These are phyloP conservation scores for Liolophura sinensis DNA, from an alignment of 1,140 invertebrate genomes.

Conservation along the genomic window DNA sequence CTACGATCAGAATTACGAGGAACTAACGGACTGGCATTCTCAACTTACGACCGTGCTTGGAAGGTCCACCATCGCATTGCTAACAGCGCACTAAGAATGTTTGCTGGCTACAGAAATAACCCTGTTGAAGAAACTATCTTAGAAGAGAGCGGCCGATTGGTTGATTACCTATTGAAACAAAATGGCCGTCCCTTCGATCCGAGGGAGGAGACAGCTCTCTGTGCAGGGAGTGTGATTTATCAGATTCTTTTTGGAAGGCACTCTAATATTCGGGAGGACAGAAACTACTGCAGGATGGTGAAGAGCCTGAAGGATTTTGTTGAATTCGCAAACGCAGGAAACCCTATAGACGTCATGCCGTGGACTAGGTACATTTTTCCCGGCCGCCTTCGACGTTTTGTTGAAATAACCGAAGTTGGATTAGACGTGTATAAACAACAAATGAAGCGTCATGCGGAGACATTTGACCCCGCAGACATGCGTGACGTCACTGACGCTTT, in stretches of 20 bases:
- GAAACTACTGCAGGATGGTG: too few relatives aligned
- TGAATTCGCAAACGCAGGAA: slow-evolving; percentile 12
- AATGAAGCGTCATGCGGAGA: slow-evolving; percentile 7
- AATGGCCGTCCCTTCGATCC: slow-evolving; percentile 22
- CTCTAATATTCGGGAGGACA: slow-evolving; percentile 16
- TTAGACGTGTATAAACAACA: not conserved
- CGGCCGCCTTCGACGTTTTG: not conserved
- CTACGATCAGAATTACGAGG: slow-evolving; percentile 8
- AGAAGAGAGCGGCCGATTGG: slow-evolving; percentile 14
- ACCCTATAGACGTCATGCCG: slow-evolving; percentile 24
- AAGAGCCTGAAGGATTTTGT: slow-evolving; percentile 6
- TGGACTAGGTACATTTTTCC: slow-evolving; percentile 19
- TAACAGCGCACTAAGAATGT: slow-evolving; percentile 17
- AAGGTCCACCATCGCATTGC: slow-evolving; percentile 21
- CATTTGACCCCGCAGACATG: slow-evolving; percentile 9
- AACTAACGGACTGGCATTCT: slow-evolving; percentile 12
- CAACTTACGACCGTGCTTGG: slow-evolving; percentile 15
- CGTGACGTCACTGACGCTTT: slow-evolving; percentile 16
- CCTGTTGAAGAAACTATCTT: slow-evolving; percentile 15
- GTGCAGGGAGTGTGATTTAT: slow-evolving; percentile 25
- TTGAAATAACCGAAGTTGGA: not conserved
- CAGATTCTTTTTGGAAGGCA: slow-evolving; percentile 24
- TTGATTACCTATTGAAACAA: slow-evolving; percentile 10
- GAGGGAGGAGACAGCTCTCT: slow-evolving; percentile 5
- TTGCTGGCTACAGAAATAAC: slow-evolving; percentile 12